These are phyloP conservation scores for Puma concolor DNA, from an alignment of 2,113 vertebrate species.

Conservation along the genomic window DNA sequence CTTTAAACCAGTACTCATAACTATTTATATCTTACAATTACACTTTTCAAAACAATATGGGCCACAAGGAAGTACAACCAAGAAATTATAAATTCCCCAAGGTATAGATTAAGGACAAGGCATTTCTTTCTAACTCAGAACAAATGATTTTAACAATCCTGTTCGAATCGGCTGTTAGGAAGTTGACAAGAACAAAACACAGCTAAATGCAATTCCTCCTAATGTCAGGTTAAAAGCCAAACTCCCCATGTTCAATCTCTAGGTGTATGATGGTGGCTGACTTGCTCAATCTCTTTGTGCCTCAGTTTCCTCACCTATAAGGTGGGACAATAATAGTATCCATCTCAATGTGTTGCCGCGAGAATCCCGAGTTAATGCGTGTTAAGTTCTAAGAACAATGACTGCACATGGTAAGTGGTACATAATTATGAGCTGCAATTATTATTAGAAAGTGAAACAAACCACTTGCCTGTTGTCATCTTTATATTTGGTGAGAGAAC, in stretches of 20 bases:
- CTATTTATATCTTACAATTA: constrained; percentile 53
- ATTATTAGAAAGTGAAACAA: background rate
- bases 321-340: background rate
- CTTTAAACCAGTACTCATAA: constrained; percentile 17
- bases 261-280: background rate
- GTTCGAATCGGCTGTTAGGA: background rate
- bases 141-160: constrained; percentile 50
- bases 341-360: background rate
- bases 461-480: background rate
- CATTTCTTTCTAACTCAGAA: constrained; percentile 37
- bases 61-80: background rate
- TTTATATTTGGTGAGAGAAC: background rate
- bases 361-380: background rate
- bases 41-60: constrained; percentile 45
- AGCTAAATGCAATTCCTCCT: background rate
- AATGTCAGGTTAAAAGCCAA: background rate
- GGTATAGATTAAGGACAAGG: constrained; percentile 48
- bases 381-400: background rate
- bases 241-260: background rate
- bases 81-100: constrained; percentile 42
- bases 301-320: background rate
- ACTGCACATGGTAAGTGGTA: background rate
- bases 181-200: background rate
- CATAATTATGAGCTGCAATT: background rate
- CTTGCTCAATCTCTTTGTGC: background rate